phyloP scores from a whole-genome alignment of 2,113 vertebrate genomes.

The Neotragus moschatus region DNA sequence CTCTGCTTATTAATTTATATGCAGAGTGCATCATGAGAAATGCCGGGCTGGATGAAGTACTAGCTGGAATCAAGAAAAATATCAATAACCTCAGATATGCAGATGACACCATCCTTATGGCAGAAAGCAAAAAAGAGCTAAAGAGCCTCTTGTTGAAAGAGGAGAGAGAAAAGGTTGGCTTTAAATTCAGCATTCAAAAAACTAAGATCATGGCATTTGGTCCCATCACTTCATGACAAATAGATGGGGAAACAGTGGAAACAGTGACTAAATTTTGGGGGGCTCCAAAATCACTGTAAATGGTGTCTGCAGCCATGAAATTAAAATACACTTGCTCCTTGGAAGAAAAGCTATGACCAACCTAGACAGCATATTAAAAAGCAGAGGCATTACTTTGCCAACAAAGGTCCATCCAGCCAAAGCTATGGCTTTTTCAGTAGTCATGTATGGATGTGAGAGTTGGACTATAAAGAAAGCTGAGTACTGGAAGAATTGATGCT shows the following conservation, averaged over 20 bases:
- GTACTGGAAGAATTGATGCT: accelerated
- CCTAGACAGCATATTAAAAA: not conserved
- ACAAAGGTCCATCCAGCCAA: not conserved
- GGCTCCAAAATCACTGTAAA: not conserved
- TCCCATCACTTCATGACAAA: not conserved
- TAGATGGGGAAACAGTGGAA: not conserved
- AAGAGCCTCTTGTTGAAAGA: not conserved
- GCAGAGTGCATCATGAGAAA: not conserved
- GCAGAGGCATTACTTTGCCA: not conserved
- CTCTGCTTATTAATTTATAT: not conserved
- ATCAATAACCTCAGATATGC: not conserved
- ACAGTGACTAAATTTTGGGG: not conserved
- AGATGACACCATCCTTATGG: not conserved
- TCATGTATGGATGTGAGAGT: not conserved
- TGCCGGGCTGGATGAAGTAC: not conserved
- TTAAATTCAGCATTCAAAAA: not conserved
- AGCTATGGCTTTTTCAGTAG: not conserved
- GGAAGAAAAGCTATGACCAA: not conserved
- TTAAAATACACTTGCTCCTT: not conserved
- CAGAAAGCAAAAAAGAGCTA: not conserved
- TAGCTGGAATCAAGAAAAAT: not conserved
- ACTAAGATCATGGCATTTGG: not conserved
- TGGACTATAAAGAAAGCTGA: not conserved
- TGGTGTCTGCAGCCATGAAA: not conserved
- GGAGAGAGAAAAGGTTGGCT: not conserved